Evolutionary conservation across 2,888 invertebrate species (phyloP).

Genomic region (Bombylius major): DNA sequence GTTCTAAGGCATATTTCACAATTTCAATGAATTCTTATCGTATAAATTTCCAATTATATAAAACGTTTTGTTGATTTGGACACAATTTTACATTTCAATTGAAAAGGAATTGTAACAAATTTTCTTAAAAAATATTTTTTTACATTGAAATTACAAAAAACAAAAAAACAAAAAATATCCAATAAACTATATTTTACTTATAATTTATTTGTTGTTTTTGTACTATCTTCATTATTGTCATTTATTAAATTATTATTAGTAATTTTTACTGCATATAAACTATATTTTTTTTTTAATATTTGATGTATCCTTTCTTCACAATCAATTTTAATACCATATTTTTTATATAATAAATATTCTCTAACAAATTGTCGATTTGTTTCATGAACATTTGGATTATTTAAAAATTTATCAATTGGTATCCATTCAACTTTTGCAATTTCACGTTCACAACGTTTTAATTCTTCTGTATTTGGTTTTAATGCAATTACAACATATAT

Average conservation of each 20-base stretch:
- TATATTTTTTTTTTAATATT: conserved; percentile 28
- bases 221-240: not conserved
- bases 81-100: too few relatives aligned
- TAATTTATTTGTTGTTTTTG: not conserved
- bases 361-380: conserved; percentile 55
- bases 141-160: too few relatives aligned
- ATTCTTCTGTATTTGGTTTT: conserved; percentile 47
- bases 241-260: not conserved
- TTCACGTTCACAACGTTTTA: conserved; percentile 61
- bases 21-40: too few relatives aligned
- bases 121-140: too few relatives aligned
- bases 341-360: conserved; percentile 52
- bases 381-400: conserved; percentile 57
- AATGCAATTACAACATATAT: conserved; percentile 69
- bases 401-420: conserved; percentile 57
- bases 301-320: conserved; percentile 39
- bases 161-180: too few relatives aligned
- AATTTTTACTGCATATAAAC: conserved; percentile 20
- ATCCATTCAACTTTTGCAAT: conserved; percentile 73
- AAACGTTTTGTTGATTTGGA: too few relatives aligned
- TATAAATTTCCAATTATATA: too few relatives aligned
- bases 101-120: too few relatives aligned
- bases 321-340: conserved; percentile 47
- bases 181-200: not conserved
- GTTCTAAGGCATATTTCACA: too few relatives aligned